Evolutionary conservation across 2,113 vertebrate genomes (phyloP), one percentile per base, ranked within the genome.

Genomic region (Pomatostomus ruficeps): DNA sequence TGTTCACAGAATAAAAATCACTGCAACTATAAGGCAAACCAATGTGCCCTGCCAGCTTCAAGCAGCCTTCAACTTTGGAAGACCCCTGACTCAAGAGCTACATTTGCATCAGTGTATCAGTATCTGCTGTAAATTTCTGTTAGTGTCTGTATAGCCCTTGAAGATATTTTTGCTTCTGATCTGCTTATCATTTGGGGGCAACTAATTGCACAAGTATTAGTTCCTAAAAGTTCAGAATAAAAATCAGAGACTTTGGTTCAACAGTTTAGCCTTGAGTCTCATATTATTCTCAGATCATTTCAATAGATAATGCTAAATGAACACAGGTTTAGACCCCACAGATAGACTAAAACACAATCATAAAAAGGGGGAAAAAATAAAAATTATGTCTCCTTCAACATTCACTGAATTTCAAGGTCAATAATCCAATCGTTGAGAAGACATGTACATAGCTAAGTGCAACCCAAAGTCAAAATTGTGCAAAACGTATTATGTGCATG

Each of bases 401-500:
- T 15, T 74, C 14, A 58, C 17, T 68, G 29, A 71, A 72, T 51
- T 71, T 12, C 72, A 87, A 63, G 33, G 19, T 38, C 12, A n/a
- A 25, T 40, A 85, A 71, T 38, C 45, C n/a, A 58, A 22, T 51
- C 35, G 71, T 3, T 62, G 40, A 58, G 31, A 74, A 11, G n/a
- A 67, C 2, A 16, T 0, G 1, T 14, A 35, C 14, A 24, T 1
- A 49, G 35, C 8, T 3, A 86, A 73, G 31, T 25, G 40, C 26
- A 88, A 58, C 4, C 43, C 7, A 3, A 63, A 84, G 40, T 54
- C 22, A 66, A 36, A 86, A 17, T 12, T 0, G 1, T 25, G 21
- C 8, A 51, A 67, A 72, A 81, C 14, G 18, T 7, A 23, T 38
- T 77, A 48, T 7, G 35, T 10, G 10, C 11, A 24, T 5, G 3